Evolutionary conservation across 2,113 vertebrate species (phyloP).

Genomic region (Neoarius graeffei): DNA sequence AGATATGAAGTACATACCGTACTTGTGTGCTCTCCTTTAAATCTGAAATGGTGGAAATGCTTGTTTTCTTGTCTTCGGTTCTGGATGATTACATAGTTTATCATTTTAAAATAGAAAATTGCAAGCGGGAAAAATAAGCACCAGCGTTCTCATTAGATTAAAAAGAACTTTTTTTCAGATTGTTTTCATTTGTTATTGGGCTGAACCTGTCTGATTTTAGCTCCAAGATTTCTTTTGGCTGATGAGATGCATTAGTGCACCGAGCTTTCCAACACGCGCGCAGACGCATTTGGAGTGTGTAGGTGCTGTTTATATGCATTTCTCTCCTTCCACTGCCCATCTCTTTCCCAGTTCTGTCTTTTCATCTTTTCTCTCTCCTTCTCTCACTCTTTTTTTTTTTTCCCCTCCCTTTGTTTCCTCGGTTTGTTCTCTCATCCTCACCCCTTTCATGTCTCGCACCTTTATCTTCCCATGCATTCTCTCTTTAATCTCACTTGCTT

Average conservation of each 20-base stretch:
- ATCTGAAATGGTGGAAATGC: background rate
- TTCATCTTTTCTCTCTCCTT: background rate
- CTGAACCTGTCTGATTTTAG: background rate
- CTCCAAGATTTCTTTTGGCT: background rate
- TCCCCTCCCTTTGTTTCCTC: background rate
- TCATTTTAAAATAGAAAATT: background rate
- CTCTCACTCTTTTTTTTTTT: background rate
- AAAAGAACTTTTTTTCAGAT: background rate
- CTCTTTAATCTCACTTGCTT: background rate
- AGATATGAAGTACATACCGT: background rate
- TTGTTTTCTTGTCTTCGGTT: background rate
- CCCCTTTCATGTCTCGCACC: background rate
- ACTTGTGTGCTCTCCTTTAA: background rate
- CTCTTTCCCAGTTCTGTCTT: background rate
- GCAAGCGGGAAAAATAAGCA: background rate
- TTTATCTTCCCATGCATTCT: background rate
- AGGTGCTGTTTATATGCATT: background rate
- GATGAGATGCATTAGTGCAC: background rate
- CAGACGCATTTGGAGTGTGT: background rate
- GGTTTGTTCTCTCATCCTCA: background rate
- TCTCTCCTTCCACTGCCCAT: background rate
- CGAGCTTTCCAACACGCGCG: background rate
- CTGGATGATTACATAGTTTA: background rate
- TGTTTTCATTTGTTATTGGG: background rate
- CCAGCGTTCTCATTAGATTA: background rate